phyloP scores from a whole-genome alignment of 1,140 invertebrate species.

The Ceratina calcarata region DNA sequence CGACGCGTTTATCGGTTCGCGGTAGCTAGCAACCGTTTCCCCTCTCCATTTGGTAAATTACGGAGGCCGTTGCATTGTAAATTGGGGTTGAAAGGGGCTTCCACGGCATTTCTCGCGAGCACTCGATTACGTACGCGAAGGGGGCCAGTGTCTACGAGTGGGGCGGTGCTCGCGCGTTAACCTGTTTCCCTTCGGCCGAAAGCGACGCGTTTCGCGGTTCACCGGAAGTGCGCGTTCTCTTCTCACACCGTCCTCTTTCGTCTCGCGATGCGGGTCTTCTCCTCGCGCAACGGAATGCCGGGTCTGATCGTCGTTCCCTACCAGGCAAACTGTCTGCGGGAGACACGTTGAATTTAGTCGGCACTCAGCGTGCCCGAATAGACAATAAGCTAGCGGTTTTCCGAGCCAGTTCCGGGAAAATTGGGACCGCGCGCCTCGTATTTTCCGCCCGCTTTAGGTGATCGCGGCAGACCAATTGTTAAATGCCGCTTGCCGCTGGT shows the following conservation, averaged over 20 bases:
- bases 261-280: constrained; percentile 8
- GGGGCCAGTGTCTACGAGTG: constrained; percentile 33
- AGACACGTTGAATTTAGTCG: constrained; percentile 52
- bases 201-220: constrained; percentile 38
- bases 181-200: background rate
- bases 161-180: constrained; percentile 38
- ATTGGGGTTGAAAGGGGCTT: constrained; percentile 45
- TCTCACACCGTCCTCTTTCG: background rate
- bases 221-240: background rate
- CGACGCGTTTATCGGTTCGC: constrained; percentile 56
- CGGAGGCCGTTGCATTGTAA: constrained; percentile 59
- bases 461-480: constrained; percentile 28
- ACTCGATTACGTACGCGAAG: constrained; percentile 54
- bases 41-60: constrained; percentile 55
- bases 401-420: constrained; percentile 9
- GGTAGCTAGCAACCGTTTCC: constrained; percentile 40
- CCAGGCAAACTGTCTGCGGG: constrained; percentile 47
- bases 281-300: constrained; percentile 19
- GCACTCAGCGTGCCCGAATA: constrained; percentile 25
- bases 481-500: background rate
- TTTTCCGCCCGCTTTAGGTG: constrained; percentile 20
- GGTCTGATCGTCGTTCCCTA: constrained; percentile 43
- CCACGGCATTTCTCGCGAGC: constrained; percentile 31
- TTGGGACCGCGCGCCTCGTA: constrained; percentile 35
- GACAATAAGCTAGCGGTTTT: constrained; percentile 43